Evolutionary conservation across 1,140 invertebrate species (phyloP).

Genomic region (Pogonognathellus flavescens): DNA sequence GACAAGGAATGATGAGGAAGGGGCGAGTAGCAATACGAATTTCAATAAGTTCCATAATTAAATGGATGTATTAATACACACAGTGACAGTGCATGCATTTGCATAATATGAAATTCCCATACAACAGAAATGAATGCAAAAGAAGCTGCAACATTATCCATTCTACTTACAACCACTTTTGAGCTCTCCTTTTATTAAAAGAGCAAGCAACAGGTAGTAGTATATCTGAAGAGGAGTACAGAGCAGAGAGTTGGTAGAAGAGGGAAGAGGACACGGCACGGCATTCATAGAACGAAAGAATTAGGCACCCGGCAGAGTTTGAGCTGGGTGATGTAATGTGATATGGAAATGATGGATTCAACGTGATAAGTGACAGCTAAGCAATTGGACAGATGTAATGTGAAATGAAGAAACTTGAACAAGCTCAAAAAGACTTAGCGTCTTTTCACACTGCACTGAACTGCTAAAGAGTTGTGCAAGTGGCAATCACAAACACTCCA

Average conservation of each 20-base stretch:
- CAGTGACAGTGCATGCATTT: neutral
- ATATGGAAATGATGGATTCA: conserved; percentile 28
- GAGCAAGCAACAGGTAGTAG: too few species aligned
- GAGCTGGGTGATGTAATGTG: conserved; percentile 2
- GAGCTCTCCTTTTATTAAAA: neutral
- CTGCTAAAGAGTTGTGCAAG: too few species aligned
- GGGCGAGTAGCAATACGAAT: neutral
- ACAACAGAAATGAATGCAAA: neutral
- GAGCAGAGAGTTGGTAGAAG: neutral
- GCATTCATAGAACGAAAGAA: too few species aligned
- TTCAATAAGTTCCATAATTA: neutral
- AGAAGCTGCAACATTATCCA: neutral
- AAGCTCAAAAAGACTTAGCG: too few species aligned
- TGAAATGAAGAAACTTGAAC: neutral
- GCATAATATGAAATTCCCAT: neutral
- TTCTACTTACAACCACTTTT: neutral
- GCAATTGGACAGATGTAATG: conserved; percentile 25
- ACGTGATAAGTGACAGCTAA: conserved; percentile 39
- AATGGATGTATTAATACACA: neutral
- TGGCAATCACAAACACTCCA: too few species aligned
- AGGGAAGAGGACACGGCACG: too few species aligned
- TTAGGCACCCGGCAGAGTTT: conserved; percentile 12
- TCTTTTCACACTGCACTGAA: too few species aligned
- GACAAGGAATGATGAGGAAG: neutral
- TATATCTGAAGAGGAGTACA: neutral